Evolutionary conservation across 1,140 invertebrate species (phyloP), one percentile per base, ranked within the genome.

Genomic region (Trypoxylus dichotomus): DNA sequence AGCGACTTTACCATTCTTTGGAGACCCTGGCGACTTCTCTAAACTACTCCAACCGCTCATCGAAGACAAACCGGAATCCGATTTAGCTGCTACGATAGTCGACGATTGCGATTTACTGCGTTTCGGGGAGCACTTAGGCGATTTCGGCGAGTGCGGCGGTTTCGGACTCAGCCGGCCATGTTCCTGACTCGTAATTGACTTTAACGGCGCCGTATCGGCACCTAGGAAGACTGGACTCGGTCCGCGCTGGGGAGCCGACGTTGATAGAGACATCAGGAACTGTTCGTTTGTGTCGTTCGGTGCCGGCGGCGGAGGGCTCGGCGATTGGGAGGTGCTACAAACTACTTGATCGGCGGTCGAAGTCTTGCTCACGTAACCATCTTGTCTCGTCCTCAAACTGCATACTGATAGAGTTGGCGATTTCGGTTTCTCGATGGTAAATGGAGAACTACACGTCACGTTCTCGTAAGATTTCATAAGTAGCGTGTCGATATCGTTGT

Each of bases 11-110:
- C 79, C 80, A 74, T 84, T 85, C 80, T 90, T 90, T 0, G 93
- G 92, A 1, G 92, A 94, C 73, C 91, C 92, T 11, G 93, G 94
- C 32, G 94, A 94, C 87, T 95, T 95, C 86, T 95, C 94, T 79
- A 94, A 85, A 84, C 92, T 94, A 10, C 93, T 95, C 91, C 94
- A 95, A 15, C 92, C 92, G 85, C 93, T 95, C 91, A 95, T 93
- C 13, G 94, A 95, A 0, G 94, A 95, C 58, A 96, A 86, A 1
- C 94, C 94, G 0, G 94, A 95, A 86, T 96, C 94, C 7, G 93
- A 95, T 85, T 94, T 94, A 5, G 91, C 91, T 37, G 92, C 88
- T 13, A 91, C 90, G 72, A 93, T 92, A 83, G 91, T 91, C 84
- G 91, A 85, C 58, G 86, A 86, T 79, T 91, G 90, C 80, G 91